Base-by-base conservation (phyloP, 2,797 vertebrate species). In the Benthosema pterotum region DNA sequence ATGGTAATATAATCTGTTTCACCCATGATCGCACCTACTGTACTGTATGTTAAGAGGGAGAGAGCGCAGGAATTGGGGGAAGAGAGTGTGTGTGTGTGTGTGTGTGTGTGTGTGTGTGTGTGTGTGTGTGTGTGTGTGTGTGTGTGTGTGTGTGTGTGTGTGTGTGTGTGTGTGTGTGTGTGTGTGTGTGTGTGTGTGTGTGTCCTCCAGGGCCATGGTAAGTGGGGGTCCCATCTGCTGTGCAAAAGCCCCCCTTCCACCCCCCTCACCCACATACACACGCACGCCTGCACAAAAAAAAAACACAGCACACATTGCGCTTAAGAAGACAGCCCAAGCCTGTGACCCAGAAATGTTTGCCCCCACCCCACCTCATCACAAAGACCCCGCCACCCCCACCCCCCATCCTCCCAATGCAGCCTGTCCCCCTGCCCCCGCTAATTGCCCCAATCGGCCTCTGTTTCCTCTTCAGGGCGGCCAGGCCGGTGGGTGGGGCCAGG, bases 1-100 rank as follows among this genome's bases (percentile, higher is more conserved):
- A 89, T 71, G 67, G 57, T 69, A 86, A 86, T 83, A 80, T 83
- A 81, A 87, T 82, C 81, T 83, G 43, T 69, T 82, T 84, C 77
- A 80, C 75, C 61, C 85, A 83, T 88, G 82, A 77, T 78, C 60
- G 64, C 80, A 61, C 71, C 69, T 71, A 75, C 74, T 86, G 80
- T 71, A 75, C 74, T 86, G 80, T 84, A 81, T 65, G 67, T 56
- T 68, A 38, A 38, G 60, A 65, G 59, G 63, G 47, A 38, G 60
- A 65, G 59, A 65, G 47, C 66, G 63, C 60, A 77, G 68, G 63
- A 62, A 38, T 46, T 46, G n/a, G 13, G 38, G 51, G 56, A 16
- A 56, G 73, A 72, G 79, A 83, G 72, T 76, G 67, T 52, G 45
- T 60, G 67, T 69, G 65, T 65, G 63, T 70, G 25, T 70, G 55